Base-by-base conservation (phyloP, 2,888 invertebrate genomes). In the Athrips mouffetella region DNA sequence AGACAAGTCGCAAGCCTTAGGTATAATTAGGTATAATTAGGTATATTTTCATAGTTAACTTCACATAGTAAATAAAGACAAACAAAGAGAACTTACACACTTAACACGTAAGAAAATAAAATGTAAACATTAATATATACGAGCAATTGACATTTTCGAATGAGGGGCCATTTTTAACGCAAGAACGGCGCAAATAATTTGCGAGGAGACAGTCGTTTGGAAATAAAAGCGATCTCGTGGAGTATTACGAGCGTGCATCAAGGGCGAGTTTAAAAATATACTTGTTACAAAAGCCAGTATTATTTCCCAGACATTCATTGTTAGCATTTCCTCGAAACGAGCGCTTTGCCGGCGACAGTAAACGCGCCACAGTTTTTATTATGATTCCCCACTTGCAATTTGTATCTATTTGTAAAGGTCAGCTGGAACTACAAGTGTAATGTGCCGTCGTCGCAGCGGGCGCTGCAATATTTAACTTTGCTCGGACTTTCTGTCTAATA, bases 171-270 rank as follows among this genome's bases (percentile, higher is more conserved):
- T 47, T 31, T 44, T 52, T 47, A 49, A 6, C 20, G n/a, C 48
- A 11, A 33, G 30, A 41, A 15, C 33, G 58, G 60, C 57, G 54
- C 57, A 56, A 61, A 65, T 62, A 65, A 67, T 67, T 64, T 65
- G 60, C 59, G 53, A 54, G 47, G 51, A 52, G 53, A 56, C 62
- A 60, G 59, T 57, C 59, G 52, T 60, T 59, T 47, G 58, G 50
- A 62, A 65, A 63, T 25, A 64, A 65, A 65, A 67, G 47, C 49
- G 56, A 53, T 60, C 57, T 59, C 60, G 56, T 55, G 60, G 61
- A 66, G 65, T 65, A 62, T 65, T 63, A 66, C 60, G 63, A 66
- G 63, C 54, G 45, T 61, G n/a, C 66, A 72, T 68, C 66, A 67
- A 62, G 59, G 62, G 60, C 63, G 60, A 60, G 31, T 57, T 64